Percentiles rank a stretch among this genome's conserved stretches.
Conservation (phyloP, 2,797 vertebrate species). For the Pyrocephalus nanus region DNA sequence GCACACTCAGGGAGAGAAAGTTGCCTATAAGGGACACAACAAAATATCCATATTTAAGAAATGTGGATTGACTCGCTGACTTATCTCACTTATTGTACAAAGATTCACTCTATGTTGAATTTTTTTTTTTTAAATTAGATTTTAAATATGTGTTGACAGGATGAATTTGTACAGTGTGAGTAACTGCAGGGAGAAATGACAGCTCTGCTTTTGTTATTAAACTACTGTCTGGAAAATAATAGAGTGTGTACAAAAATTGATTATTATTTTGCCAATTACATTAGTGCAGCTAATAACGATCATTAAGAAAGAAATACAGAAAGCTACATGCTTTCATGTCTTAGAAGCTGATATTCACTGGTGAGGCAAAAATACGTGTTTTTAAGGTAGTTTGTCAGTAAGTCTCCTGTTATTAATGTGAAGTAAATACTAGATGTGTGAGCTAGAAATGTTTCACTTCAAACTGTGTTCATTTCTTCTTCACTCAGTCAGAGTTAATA, state of each 20-base stretch:
- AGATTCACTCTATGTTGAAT: slow-evolving; percentile 46
- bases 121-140: slow-evolving; percentile 69
- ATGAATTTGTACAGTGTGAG: slow-evolving; percentile 66
- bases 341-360: slow-evolving; percentile 51
- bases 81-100: slow-evolving; percentile 55
- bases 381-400: slow-evolving; percentile 54
- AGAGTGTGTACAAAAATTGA: slow-evolving; percentile 66
- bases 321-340: slow-evolving; percentile 48
- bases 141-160: slow-evolving; percentile 78
- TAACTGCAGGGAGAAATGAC: slow-evolving; percentile 68
- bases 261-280: slow-evolving; percentile 75
- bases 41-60: slow-evolving; percentile 22
- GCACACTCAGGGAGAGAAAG: background rate
- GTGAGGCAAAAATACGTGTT: background rate
- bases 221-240: slow-evolving; percentile 74
- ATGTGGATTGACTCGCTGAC: slow-evolving; percentile 52
- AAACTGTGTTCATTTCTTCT: slow-evolving; percentile 9
- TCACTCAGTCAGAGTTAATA: background rate
- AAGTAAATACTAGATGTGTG: slow-evolving; percentile 6
- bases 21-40: slow-evolving; percentile 14
- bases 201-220: slow-evolving; percentile 75
- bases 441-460: background rate
- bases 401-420: slow-evolving; percentile 52
- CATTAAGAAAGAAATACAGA: slow-evolving; percentile 43
- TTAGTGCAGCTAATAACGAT: slow-evolving; percentile 69